phyloP scores from a whole-genome alignment of 2,888 invertebrate species.

The Pristionchus arcanus region DNA sequence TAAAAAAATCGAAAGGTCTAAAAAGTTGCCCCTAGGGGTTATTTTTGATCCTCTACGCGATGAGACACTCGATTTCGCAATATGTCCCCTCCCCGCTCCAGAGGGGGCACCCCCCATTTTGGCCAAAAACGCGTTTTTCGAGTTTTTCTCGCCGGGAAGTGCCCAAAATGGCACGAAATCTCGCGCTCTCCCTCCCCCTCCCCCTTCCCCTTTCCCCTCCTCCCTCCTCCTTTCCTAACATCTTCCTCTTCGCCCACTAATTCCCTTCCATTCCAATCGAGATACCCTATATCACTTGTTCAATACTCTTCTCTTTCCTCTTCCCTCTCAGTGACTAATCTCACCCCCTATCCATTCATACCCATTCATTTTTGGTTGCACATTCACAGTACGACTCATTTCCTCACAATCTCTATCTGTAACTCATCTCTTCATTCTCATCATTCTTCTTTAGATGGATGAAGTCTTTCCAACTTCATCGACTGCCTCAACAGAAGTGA shows the following conservation, averaged over 20 bases:
- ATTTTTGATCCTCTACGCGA: no score
- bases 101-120: no score
- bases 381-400: not conserved
- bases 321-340: slow-evolving; percentile 25
- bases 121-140: no score
- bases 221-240: slow-evolving; percentile 25
- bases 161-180: no score
- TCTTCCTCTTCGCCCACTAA: slow-evolving; percentile 25
- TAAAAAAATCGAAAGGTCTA: no score
- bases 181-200: no score
- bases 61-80: no score
- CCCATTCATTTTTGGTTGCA: not conserved
- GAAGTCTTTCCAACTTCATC: slow-evolving; percentile 45
- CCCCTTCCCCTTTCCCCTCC: not conserved
- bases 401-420: not conserved
- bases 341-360: not conserved
- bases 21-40: no score
- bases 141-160: no score
- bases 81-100: no score
- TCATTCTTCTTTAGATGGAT: slow-evolving; percentile 17
- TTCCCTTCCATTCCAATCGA: slow-evolving; percentile 31
- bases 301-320: not conserved
- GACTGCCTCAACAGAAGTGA: not conserved
- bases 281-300: slow-evolving; percentile 16
- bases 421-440: not conserved